Conservation (phyloP, 2,888 invertebrate genomes). For the Pammene aurita region DNA sequence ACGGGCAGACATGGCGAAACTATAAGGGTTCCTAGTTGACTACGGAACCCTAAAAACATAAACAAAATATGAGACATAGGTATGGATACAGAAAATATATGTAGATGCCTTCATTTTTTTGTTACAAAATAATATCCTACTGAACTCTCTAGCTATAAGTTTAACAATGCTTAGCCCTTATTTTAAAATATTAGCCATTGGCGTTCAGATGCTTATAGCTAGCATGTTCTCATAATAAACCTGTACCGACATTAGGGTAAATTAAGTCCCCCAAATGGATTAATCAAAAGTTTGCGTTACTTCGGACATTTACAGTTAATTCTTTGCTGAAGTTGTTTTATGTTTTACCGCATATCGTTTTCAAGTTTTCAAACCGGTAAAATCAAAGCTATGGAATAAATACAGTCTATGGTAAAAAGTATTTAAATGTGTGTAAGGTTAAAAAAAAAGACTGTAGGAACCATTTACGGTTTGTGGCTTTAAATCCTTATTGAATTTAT, state of each 20-base stretch:
- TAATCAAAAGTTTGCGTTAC: conserved; percentile 40
- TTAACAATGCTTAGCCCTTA: neutral
- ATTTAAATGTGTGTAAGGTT: too few relatives aligned
- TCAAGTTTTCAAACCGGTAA: neutral
- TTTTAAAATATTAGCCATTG: conserved; percentile 55
- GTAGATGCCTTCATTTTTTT: too few relatives aligned
- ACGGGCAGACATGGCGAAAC: too few relatives aligned
- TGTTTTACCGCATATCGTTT: conserved; percentile 3
- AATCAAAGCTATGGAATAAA: too few relatives aligned
- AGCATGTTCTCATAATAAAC: conserved; percentile 26
- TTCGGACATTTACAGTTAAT: conserved; percentile 28
- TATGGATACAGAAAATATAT: too few relatives aligned
- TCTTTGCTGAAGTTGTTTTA: conserved; percentile 1
- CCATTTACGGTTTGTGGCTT: too few relatives aligned
- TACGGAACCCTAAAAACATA: too few relatives aligned
- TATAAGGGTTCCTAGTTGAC: too few relatives aligned
- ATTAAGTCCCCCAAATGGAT: conserved; percentile 42
- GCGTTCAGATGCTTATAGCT: conserved; percentile 25
- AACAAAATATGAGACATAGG: too few relatives aligned
- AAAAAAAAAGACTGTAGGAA: too few relatives aligned
- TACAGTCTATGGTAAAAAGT: too few relatives aligned
- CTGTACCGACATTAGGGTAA: conserved; percentile 38
- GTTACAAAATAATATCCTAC: neutral
- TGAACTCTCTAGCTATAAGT: neutral
- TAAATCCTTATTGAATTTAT: too few relatives aligned